A percentile compares a stretch with the other conserved stretches of the same genome.
Conservation (phyloP, 1,140 invertebrate genomes). For the Neotoxoptera formosana region DNA sequence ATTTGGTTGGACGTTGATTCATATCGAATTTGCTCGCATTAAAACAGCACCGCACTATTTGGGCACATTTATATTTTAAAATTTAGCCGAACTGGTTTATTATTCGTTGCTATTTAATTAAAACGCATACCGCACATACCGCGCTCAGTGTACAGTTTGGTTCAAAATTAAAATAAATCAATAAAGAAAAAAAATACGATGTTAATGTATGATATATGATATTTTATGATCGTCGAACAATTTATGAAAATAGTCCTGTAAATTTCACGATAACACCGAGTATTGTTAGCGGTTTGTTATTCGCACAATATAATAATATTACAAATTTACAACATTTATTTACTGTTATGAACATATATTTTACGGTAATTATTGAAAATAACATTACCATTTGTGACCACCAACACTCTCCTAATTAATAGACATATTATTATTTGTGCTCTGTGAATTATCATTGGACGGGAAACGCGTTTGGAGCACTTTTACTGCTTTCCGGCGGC, state of each 20-base stretch:
- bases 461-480: not conserved
- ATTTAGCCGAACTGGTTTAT: not conserved
- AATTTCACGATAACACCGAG: not conserved
- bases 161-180: not conserved
- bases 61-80: not conserved
- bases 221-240: not conserved
- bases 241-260: not conserved
- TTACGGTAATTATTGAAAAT: not conserved
- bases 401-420: not conserved
- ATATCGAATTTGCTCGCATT: not conserved
- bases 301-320: not conserved
- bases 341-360: not conserved
- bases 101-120: not conserved
- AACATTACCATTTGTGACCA: not conserved
- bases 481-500: not conserved
- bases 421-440: not conserved
- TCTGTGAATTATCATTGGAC: not conserved
- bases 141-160: not conserved
- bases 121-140: not conserved
- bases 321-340: too few species aligned
- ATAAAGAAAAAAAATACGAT: not conserved
- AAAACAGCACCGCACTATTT: not conserved
- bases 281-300: not conserved
- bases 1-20: not conserved
- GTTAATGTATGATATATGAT: not conserved